phyloP scores from a whole-genome alignment of 1,140 invertebrate genomes.

The Oreohelix idahoensis region DNA sequence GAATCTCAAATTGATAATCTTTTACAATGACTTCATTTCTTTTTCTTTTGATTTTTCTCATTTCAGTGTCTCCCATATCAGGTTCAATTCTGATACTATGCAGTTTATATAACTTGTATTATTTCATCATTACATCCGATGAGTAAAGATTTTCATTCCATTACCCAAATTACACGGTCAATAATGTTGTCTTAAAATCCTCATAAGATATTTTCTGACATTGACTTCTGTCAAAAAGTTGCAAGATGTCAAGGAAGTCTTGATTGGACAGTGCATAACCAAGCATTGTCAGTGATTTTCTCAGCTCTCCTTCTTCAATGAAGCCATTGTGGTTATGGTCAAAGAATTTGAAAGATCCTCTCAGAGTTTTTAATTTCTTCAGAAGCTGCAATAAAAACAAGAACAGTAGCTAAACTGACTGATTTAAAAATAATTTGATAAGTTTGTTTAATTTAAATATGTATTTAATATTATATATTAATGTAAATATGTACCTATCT shows the following conservation, averaged over 20 bases:
- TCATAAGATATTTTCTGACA: constrained; percentile 19
- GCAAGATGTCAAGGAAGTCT: constrained; percentile 30
- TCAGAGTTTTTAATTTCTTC: constrained; percentile 53
- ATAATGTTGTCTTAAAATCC: constrained; percentile 29
- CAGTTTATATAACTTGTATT: too few relatives aligned
- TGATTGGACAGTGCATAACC: constrained; percentile 26
- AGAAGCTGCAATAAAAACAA: constrained; percentile 49
- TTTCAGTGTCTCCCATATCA: too few relatives aligned
- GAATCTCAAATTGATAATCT: too few relatives aligned
- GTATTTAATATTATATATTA: too few relatives aligned
- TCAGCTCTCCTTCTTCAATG: constrained; percentile 52
- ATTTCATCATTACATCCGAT: too few relatives aligned
- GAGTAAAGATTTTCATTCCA: not conserved
- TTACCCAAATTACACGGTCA: not conserved
- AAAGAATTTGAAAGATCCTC: constrained; percentile 52
- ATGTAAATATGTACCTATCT: too few relatives aligned
- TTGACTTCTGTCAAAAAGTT: constrained; percentile 34
- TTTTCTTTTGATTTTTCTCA: too few relatives aligned
- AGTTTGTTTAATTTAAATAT: too few relatives aligned
- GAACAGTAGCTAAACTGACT: not conserved
- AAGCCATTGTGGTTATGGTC: constrained; percentile 49
- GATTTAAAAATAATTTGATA: too few relatives aligned
- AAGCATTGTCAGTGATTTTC: constrained; percentile 41
- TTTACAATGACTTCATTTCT: too few relatives aligned
- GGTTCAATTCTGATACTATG: too few relatives aligned